Base-by-base conservation (phyloP, 2,113 vertebrate species). In the Tragelaphus imberbis region DNA sequence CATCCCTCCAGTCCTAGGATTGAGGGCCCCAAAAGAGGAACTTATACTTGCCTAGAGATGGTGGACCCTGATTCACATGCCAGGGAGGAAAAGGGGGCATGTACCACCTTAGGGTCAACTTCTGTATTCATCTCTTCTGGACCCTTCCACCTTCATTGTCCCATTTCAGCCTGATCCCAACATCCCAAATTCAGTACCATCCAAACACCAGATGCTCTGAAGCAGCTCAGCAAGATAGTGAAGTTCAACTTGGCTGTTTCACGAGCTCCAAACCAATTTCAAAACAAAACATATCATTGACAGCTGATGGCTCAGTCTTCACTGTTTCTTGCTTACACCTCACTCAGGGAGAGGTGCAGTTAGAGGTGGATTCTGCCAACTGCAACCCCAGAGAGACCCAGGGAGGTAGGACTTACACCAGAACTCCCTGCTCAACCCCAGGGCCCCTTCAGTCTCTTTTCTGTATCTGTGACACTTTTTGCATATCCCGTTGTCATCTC, bases 81-180 rank as follows among this genome's bases (percentile, higher is more conserved):
- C 0, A 1, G 51, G 30, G n/a, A 53, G 56, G n/a, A 40, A 8
- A 7, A 3, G 55, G 36, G 19, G 13, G 0, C 3, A 59, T 0
- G 1, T 12, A 30, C 44, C 5, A 16, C 27, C 49, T 56, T 2
- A 9, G 16, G 21, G 27, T 23, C 65, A 44, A 30, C 25, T 28
- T 90, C 12, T 47, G 33, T 4, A 7, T 58, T 40, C 44, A 53
- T 47, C 25, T 30, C 53, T 77, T 58, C 86, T 25, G 51, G 27
- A 51, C 47, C 27, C 33, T 33, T 85, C 40, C 16, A 6, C 30
- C 27, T 12, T 23, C 15, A 1, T 19, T 23, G 21, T 61, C 11
- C 51, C 27, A 2, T 53, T 59, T 36, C 25, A 36, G 36, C 58
- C 51, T 61, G 49, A 44, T 2, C 27, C 6, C 19, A 9, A 55